Evolutionary conservation across 2,888 invertebrate species (phyloP).

Genomic region (Agrotis puta): DNA sequence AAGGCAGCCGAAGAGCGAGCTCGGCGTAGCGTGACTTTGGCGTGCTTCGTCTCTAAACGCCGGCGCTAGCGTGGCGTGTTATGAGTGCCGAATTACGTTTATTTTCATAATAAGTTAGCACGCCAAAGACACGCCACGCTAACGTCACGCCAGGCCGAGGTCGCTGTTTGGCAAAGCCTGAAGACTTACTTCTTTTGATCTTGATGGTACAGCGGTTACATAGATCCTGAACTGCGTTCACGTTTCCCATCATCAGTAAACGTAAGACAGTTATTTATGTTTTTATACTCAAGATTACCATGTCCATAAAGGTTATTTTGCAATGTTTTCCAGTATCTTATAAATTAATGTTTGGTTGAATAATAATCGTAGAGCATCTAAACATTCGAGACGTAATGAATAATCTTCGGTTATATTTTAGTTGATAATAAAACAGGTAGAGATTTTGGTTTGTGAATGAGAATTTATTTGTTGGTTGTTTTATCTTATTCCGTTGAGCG

Average conservation of each 20-base stretch:
- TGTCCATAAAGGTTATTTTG: constrained; percentile 14
- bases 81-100: no score
- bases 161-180: no score
- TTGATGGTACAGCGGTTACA: no score
- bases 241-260: not conserved
- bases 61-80: no score
- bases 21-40: no score
- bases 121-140: no score
- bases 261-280: not conserved
- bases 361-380: constrained; percentile 20
- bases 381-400: constrained; percentile 23
- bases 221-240: not conserved
- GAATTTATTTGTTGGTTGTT: constrained; percentile 72
- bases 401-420: constrained; percentile 57
- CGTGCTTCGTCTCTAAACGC: no score
- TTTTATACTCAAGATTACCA: not conserved
- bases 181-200: no score
- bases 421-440: constrained; percentile 60
- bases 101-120: no score
- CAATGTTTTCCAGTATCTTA: not conserved
- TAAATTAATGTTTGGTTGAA: not conserved
- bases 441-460: constrained; percentile 70
- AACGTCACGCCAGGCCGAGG: no score
- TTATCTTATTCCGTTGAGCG: constrained; percentile 77
- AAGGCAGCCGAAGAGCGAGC: no score